Evolutionary conservation across 2,797 vertebrate species (phyloP), one percentile per base, ranked within the genome.

Genomic region (Lepidocolaptes lacrymiger): DNA sequence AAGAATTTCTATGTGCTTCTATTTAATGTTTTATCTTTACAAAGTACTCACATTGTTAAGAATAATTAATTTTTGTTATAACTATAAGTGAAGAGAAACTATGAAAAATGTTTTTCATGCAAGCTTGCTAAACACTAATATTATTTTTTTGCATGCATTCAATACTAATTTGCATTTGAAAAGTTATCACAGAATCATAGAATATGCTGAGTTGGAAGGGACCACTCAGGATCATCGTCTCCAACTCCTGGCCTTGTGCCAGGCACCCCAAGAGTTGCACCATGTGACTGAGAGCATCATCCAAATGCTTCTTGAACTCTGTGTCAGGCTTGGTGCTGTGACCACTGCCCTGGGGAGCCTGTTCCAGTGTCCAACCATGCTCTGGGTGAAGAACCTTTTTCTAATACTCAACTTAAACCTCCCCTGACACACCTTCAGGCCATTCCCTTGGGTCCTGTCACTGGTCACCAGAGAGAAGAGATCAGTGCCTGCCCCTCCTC

Each of bases 381-480:
- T 19, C 24, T 6, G 24, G 14, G 8, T 11, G 12, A 81, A 15
- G 26, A 48, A 27, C 3, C 6, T 54, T 32, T 7, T 41, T 6
- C 41, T 62, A 6, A 62, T 24, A 36, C 5, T 14, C 26, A 68
- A 28, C 10, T 6, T 21, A 55, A 43, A 41, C 3, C 1, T 61
- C 0, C 2, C 41, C 48, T 36, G 46, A 9, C 36, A 7, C 34
- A 75, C 1, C 21, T 0, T 8, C 14, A 22, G 24, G 9, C 21
- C 26, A 13, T 43, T 68, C 10, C 18, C 55, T 68, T 0, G 0
- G 26, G 9, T 34, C 20, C 61, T 59, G 23, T 18, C 39, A 22
- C 20, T 14, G 49, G 64, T 5, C 39, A 46, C 17, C n/a, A 30
- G 3, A 44, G 52, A 23, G 30, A 0, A 37, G 10, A 46, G 17